Evolutionary conservation across 2,113 vertebrate genomes (phyloP).

Genomic region (Hippocampus guttulatus): DNA sequence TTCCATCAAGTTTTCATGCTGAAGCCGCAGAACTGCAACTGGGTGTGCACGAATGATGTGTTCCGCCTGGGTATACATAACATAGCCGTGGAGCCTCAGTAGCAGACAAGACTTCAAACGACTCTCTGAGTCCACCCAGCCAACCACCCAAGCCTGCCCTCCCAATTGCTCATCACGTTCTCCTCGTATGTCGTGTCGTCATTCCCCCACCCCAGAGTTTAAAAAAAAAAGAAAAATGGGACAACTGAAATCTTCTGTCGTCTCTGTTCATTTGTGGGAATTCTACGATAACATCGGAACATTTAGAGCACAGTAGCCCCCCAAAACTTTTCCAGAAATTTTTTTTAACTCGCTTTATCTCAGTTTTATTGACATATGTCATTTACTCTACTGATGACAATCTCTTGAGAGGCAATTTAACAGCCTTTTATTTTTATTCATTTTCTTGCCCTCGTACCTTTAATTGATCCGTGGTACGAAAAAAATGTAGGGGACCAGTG

Average conservation of each 20-base stretch:
- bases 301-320: background rate
- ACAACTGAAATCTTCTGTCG: background rate
- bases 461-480: background rate
- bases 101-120: slow-evolving; percentile 7
- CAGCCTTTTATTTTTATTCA: background rate
- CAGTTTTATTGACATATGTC: background rate
- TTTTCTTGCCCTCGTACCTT: background rate
- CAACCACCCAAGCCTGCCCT: too few species aligned
- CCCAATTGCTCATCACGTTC: background rate
- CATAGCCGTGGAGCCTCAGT: slow-evolving; percentile 52
- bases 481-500: background rate
- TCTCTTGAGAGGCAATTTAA: background rate
- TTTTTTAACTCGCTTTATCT: background rate
- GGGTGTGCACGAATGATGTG: slow-evolving; percentile 71
- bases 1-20: slow-evolving; percentile 75
- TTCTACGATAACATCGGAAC: background rate
- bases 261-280: background rate
- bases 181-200: slow-evolving; percentile 6
- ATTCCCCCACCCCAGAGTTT: background rate
- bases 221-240: background rate
- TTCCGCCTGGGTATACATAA: slow-evolving; percentile 74
- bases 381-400: background rate
- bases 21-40: slow-evolving; percentile 63
- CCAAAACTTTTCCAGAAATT: background rate
- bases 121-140: background rate